Evolutionary conservation across 2,797 vertebrate genomes (phyloP).

Genomic region (Enteromius trimaculatus): DNA sequence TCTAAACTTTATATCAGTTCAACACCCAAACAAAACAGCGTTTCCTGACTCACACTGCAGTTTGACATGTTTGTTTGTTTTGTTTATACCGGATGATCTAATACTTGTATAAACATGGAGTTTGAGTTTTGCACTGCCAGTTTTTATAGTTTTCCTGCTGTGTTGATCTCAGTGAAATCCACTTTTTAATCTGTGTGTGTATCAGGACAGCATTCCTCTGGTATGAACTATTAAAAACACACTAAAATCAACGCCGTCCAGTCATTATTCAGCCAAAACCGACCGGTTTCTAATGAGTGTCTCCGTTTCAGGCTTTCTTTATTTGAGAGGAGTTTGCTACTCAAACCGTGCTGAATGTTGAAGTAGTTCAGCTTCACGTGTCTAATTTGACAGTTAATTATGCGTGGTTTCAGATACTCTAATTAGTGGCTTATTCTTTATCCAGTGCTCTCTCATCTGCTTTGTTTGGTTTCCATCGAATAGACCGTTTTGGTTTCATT

Average conservation of each 20-base stretch:
- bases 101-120: not conserved
- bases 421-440: not conserved
- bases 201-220: conserved; percentile 22
- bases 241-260: not conserved
- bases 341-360: not conserved
- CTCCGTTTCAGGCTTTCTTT: not conserved
- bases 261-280: not conserved
- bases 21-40: not conserved
- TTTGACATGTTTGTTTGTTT: not conserved
- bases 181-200: conserved; percentile 20
- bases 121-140: conserved; percentile 23
- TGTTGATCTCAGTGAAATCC: not conserved
- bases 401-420: not conserved
- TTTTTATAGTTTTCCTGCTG: conserved; percentile 22
- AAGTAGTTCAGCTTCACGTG: too few relatives aligned
- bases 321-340: not conserved
- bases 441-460: not conserved
- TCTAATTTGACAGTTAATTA: not conserved
- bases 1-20: not conserved
- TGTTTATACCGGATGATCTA: conserved; percentile 10
- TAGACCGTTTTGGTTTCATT: not conserved
- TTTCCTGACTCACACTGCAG: not conserved
- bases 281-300: not conserved
- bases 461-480: not conserved
- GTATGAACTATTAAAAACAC: conserved; percentile 14